Evolutionary conservation across 2,113 vertebrate species (phyloP).

Genomic region (Uropsilus gracilis): DNA sequence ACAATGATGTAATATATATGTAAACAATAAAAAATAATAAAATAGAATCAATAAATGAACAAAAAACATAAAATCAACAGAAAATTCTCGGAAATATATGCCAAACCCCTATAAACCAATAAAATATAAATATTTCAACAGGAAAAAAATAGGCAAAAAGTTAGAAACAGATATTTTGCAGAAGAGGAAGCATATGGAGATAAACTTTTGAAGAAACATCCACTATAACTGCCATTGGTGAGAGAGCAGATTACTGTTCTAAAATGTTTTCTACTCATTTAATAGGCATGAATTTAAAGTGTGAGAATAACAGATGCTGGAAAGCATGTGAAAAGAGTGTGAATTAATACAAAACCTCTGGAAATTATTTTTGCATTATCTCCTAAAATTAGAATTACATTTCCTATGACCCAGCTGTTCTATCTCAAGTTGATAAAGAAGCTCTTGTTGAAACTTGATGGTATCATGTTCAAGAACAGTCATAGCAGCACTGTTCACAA

Average conservation of each 20-base stretch:
- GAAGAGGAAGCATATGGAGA: neutral
- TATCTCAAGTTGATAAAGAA: neutral
- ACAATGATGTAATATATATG: too few species aligned
- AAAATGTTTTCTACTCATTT: neutral
- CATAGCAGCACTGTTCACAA: neutral
- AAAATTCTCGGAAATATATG: neutral
- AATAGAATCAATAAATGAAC: neutral
- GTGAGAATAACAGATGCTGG: neutral
- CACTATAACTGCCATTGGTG: neutral
- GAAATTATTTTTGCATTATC: neutral
- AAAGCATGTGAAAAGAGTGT: neutral
- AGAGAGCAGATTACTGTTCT: neutral
- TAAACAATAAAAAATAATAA: too few species aligned
- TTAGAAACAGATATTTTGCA: neutral
- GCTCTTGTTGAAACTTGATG: neutral
- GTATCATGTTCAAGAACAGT: neutral
- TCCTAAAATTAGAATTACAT: neutral
- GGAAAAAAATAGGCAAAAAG: slow-evolving; percentile 11
- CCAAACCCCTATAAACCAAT: neutral
- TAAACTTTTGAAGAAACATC: neutral
- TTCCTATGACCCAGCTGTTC: neutral
- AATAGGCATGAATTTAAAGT: neutral
- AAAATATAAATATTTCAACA: neutral
- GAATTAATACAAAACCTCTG: neutral
- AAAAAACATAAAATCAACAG: neutral